phyloP scores from a whole-genome alignment of 2,888 invertebrate genomes.

The Dolichopus griseipennis region DNA sequence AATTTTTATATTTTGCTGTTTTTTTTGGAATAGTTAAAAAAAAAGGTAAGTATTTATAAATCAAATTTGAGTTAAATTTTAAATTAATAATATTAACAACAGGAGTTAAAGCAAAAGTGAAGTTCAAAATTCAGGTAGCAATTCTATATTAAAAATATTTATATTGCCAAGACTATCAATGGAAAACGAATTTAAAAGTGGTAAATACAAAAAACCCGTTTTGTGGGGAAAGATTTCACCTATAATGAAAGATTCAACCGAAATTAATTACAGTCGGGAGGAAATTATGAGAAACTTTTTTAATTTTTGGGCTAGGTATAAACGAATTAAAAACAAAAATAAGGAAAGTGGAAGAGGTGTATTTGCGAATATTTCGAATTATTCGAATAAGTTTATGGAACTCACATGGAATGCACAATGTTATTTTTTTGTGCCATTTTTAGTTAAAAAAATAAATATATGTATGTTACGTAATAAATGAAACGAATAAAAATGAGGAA shows the following conservation, averaged over 20 bases:
- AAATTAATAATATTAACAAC: too few relatives aligned
- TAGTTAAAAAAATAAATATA: too few relatives aligned
- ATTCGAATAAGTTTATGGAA: constrained; percentile 18
- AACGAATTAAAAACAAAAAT: constrained; percentile 17
- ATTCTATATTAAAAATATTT: too few relatives aligned
- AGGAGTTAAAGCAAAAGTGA: too few relatives aligned
- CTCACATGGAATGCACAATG: constrained; percentile 14
- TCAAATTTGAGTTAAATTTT: too few relatives aligned
- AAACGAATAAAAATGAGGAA: too few relatives aligned
- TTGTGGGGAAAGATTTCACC: constrained; percentile 19
- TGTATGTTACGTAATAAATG: too few relatives aligned
- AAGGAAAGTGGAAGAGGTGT: constrained; percentile 17
- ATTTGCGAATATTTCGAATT: constrained; percentile 15
- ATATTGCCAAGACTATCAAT: neutral
- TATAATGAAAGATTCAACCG: constrained; percentile 11
- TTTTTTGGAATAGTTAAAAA: too few relatives aligned
- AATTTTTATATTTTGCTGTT: too few relatives aligned
- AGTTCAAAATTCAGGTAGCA: too few relatives aligned
- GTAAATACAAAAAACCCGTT: constrained; percentile 16
- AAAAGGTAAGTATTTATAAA: too few relatives aligned
- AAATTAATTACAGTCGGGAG: constrained; percentile 10
- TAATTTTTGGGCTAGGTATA: constrained; percentile 17
- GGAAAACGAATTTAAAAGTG: constrained; percentile 8
- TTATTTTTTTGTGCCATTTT: too few relatives aligned
- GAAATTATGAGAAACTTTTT: constrained; percentile 15